Evolutionary conservation across 2,113 vertebrate genomes (phyloP), one percentile per base, ranked within the genome.

Genomic region (Lethenteron camtschaticum): DNA sequence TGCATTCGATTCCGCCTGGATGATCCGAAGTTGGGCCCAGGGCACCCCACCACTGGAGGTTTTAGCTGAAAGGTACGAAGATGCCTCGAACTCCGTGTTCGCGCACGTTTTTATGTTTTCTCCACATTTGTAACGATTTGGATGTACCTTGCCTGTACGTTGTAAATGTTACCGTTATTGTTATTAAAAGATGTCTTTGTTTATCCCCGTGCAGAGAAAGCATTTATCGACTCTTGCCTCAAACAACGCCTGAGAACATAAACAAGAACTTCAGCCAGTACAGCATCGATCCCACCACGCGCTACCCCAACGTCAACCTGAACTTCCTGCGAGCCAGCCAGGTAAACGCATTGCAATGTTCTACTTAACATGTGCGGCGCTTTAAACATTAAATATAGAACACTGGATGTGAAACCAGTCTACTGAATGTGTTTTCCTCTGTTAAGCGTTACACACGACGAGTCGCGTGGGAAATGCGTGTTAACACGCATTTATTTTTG

Each of bases 1-100:
- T 16, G 92, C 90, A 55, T 90, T 95, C 66, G 94, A 99, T 75
- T 88, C 85, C 0, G 89, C 86, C 0, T 99, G 94, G 94, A 96
- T 96, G 90, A 87, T 90, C 70, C 87, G 80, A 78, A 84, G 84
- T 76, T 99, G 92, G 91, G 83, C 88, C 55, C 85, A 90, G 75
- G 86, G 85, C 55, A 84, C 77, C 14, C 75, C 79, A 1, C 81
- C 85, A 0, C 73, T 95, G 18, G 89, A 99, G 71, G 81, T 97
- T 72, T 81, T 99, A 72, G 90, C 90, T 71, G 92, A 99, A 75
- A 82, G 94, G 94, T 99, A 72, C 83, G 77, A 70, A 8, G 63
- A n/a, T 66, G 10, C 10, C 24, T 66, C 63, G 41, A 41, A 66
- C 24, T 66, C 24, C 2, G 10, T 66, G 63, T 11, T 66, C n/a